Base-by-base conservation (phyloP, 2,888 invertebrate species). In the Chalcosyrphus nemorum region DNA sequence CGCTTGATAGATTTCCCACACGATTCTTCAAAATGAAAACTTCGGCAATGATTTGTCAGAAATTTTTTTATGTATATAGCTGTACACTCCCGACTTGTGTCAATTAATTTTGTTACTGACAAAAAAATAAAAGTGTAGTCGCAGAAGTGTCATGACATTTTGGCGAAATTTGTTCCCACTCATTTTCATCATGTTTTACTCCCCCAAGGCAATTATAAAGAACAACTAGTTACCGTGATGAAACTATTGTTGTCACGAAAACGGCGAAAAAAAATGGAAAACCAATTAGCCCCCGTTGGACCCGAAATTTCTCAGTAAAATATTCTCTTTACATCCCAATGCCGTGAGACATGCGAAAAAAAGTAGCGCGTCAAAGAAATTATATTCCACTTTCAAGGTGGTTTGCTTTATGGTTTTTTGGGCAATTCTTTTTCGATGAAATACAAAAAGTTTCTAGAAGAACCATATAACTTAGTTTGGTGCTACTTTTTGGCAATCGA, bases 291-390 rank as follows among this genome's bases (percentile, higher is more conserved):
- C 41, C 24, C 41, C 27, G 24, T 56, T 19, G 56, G 56, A 35
- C 56, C 19, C 11, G 35, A 56, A 19, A 19, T 24, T 19, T 47
- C 4, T 2, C 6, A 13, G 54, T 54, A 17, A 17, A 9, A 32
- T 32, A 15, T 56, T 35, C 24, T 21, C 15, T 56, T 71, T 71
- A 50, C 50, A 71, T 38, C n/a, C 24, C 13, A 59, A 71, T 59
- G 17, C 50, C 71, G 71, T 71, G 71, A 59, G 38, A 50, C 71
- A 68, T 45, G 68, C 68, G n/a, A 56, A 45, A 9, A 5, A 43
- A 47, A 5, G 17, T 38, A 68, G 21, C 68, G 68, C 68, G 54
- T 56, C 56, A 68, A 45, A 19, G 56, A 45, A 68, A 68, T 56
- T 68, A 68, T 21, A 68, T 27, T 56, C 43, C 45, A 68, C 56